These are phyloP conservation scores for Hestina assimilis DNA, from an alignment of 1,140 invertebrate genomes.

Conservation along the genomic window DNA sequence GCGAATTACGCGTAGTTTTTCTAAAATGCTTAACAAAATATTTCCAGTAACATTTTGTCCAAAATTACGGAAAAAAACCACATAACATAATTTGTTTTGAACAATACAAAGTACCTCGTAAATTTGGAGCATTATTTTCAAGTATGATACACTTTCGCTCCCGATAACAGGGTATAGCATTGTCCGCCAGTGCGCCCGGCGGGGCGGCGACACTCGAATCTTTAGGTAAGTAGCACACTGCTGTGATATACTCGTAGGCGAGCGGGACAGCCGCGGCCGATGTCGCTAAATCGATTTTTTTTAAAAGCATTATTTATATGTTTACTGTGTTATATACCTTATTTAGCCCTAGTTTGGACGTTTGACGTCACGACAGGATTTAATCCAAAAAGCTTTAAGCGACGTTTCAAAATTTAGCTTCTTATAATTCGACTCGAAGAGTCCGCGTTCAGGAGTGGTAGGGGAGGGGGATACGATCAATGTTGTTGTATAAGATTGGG, in stretches of 20 bases:
- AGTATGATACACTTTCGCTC: too few relatives aligned
- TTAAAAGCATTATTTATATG: too few relatives aligned
- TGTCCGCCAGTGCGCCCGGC: not conserved
- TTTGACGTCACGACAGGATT: constrained; percentile 2
- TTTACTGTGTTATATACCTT: not conserved
- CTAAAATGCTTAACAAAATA: too few relatives aligned
- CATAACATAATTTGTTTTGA: too few relatives aligned
- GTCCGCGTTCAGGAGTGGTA: too few relatives aligned
- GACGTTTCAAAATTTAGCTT: not conserved
- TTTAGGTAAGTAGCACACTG: constrained; percentile 55
- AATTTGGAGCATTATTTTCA: too few relatives aligned
- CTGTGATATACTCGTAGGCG: constrained; percentile 68
- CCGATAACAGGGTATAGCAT: too few relatives aligned
- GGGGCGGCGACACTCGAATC: constrained; percentile 33
- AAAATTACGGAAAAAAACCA: not conserved
- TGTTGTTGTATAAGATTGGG: too few relatives aligned
- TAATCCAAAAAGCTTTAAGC: constrained; percentile 9
- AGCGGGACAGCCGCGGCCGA: constrained; percentile 36
- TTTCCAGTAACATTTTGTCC: not conserved
- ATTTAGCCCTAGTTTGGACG: not conserved
- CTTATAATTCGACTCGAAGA: not conserved
- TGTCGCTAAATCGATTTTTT: not conserved
- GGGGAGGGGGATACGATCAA: too few relatives aligned
- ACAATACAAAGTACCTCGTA: too few relatives aligned
- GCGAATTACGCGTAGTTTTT: too few relatives aligned